Base-by-base conservation (phyloP, 1,140 invertebrate genomes). In the Drosophila guanche region DNA sequence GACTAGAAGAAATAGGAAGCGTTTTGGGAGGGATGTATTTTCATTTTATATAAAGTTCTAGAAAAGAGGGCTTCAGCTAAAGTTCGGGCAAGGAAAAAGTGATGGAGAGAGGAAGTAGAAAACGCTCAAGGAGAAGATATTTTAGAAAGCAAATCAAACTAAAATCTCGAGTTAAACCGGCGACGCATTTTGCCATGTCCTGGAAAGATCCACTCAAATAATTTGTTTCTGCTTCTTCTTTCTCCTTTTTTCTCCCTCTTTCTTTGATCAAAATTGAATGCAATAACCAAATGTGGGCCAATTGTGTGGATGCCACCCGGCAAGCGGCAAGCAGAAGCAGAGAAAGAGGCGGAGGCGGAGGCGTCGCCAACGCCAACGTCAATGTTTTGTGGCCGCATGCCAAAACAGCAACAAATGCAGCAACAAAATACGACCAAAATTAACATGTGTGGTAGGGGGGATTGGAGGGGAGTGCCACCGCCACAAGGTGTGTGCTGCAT, bases 231-330 rank as follows among this genome's bases (percentile, higher is more conserved):
- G 12, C 33, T 10, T 10, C 33, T 37, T 5, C 25, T 6, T 1
- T 6, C 5, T 25, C 37, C 37, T 5, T 8, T 16, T 40, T 14
- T n/a, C n/a, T 27, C 7, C 1, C 52, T 8, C 23, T 14, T 22
- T 25, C 40, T 55, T 16, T 16, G 29, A 54, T 41, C 25, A 25
- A 65, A 65, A 57, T 46, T 46, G 37, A 40, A 80, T 80, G 12
- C 42, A 29, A 46, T 40, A 55, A 14, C 43, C 42, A 69, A 83
- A 85, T 85, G 79, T 84, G 76, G 79, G 79, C 80, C 79, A 84
- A 79, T 84, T 85, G 55, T 55, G 63, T 67, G 66, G 61, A 76
- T 84, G 79, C 79, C 80, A 84, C 79, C 80, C 80, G 71, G 80
- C 48, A 40, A 45, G 42, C 61, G 68, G 79, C 68, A 74, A 52